Evolutionary conservation across 2,113 vertebrate species (phyloP), one percentile per base, ranked within the genome.

Genomic region (Vidua macroura): DNA sequence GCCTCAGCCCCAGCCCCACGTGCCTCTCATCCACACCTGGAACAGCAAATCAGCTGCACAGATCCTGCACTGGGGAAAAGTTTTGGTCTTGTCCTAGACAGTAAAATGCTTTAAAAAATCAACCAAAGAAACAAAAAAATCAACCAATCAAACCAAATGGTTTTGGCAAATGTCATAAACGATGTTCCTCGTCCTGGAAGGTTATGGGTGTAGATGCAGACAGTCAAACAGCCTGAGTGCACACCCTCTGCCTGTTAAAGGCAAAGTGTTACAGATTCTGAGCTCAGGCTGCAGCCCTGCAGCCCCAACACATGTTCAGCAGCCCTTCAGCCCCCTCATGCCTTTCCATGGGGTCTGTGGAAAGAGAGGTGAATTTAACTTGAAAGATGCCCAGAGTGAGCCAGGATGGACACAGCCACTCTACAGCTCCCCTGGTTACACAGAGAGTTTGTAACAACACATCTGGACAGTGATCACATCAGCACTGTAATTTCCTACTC

Each of bases 151-250:
- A 64, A 28, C 11, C 37, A 53, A 52, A 28, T 3, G 39, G 31
- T 15, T 53, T 64, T 53, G 76, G 24, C 19, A 30, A 59, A 25
- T 14, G 25, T 21, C 37, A 19, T 7, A 43, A 67, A 23, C 4
- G 5, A 7, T 0, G 0, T 15, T 66, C 15, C 25, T 14, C 2
- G 0, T 6, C 5, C 62, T 81, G 46, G 43, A 46, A 19, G 16
- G 51, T 13, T 39, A 18, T 5, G 6, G 22, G n/a, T 3, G 10
- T 10, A 31, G 25, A 11, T 30, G 10, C 19, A 80, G 58, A 15
- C 23, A 69, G 13, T 3, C 21, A 52, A 37, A 21, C 9, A 30
- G 27, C 24, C 24, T 51, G 12, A n/a, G 7, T 9, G 20, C 13
- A 23, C 0, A 5, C 11, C 21, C 27, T 44, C 31, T 64, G 33